Evolutionary conservation across 2,797 vertebrate species (phyloP), one percentile per base, ranked within the genome.

Genomic region (Bufotes viridis): DNA sequence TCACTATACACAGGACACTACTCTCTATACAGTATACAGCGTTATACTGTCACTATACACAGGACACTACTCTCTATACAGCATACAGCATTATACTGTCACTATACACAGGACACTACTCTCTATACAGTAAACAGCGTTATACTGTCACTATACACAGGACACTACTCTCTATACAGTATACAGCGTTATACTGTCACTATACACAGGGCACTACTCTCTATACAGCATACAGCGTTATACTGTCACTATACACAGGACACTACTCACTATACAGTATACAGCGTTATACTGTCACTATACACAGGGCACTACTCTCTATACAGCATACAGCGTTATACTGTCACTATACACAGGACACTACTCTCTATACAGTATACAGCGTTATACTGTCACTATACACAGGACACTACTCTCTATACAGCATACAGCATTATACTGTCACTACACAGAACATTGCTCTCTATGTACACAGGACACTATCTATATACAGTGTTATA

Each of bases 171-270:
- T n/a, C n/a, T n/a, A n/a, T n/a, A n/a, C n/a, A n/a, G n/a, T n/a
- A n/a, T n/a, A 72, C 69, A 34, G 7, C 1, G 20, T 15, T 34
- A 29, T 34, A 29, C 69, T 7, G 15, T 34, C 26, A 70, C 26
- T 70, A 70, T 69, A 69, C 65, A 12, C 10, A 72, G 34, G 70
- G 20, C 70, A 74, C 49, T 15, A 10, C 69, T 70, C 29, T n/a
- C n/a, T n/a, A 29, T 12, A 6, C n/a, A 26, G 26, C 34, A 70
- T 6, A 70, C 15, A 1, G n/a, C n/a, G n/a, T n/a, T n/a, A n/a
- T n/a, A n/a, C n/a, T n/a, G n/a, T n/a, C n/a, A n/a, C n/a, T 74
- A 74, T 74, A 74, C 70, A 42, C 17, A 42, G 34, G 70, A 74
- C 70, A 49, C 20, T 42, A 42, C 34, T 42, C 34, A 2, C 34